Conservation (phyloP, 2,797 vertebrate genomes). For the Sciurus vulgaris region DNA sequence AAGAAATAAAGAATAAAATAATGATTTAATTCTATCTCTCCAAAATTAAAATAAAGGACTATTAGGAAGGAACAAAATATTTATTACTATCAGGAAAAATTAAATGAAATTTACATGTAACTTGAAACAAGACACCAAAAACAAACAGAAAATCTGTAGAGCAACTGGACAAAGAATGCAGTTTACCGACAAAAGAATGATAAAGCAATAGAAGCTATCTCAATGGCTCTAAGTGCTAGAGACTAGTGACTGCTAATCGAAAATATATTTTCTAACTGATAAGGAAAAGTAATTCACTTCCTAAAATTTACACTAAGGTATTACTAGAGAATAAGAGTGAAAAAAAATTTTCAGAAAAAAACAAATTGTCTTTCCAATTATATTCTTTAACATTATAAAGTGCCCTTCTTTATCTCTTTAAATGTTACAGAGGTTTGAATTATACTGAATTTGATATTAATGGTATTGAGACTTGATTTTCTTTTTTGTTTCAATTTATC, state of each 20-base stretch:
- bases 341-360: background rate
- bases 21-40: background rate
- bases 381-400: background rate
- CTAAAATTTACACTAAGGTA: background rate
- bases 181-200: background rate
- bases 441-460: background rate
- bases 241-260: background rate
- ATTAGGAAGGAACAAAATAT: background rate
- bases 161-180: background rate
- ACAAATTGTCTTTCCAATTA: background rate
- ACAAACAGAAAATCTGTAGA: background rate
- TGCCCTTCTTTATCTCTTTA: background rate
- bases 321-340: background rate
- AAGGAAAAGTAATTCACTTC: background rate
- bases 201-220: background rate
- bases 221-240: background rate
- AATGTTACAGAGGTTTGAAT: background rate
- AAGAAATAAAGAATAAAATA: background rate
- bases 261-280: background rate
- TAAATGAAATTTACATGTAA: background rate
- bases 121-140: background rate
- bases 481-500: background rate
- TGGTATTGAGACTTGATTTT: background rate
- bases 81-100: background rate
- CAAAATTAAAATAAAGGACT: background rate